Evolutionary conservation across 1,140 invertebrate genomes (phyloP).

Genomic region (Lordiphosa stackelbergi): DNA sequence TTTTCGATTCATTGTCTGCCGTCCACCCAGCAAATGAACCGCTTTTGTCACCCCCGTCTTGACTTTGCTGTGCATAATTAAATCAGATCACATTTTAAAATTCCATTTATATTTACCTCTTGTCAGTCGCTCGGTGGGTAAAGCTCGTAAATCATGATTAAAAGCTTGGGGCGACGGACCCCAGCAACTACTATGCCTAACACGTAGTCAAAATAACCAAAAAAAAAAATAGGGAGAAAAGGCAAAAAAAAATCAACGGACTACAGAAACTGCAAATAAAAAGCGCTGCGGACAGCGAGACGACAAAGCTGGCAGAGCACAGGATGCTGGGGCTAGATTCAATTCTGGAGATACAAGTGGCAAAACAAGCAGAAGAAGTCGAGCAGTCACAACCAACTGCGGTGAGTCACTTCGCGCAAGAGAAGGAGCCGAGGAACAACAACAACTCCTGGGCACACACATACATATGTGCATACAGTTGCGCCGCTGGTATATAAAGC

Average conservation of each 20-base stretch:
- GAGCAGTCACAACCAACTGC: constrained; percentile 43
- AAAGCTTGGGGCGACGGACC: constrained; percentile 69
- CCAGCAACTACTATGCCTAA: constrained; percentile 59
- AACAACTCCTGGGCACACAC: constrained; percentile 18
- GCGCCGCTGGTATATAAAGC: constrained; percentile 54
- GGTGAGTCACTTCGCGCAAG: constrained; percentile 59
- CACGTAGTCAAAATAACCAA: constrained; percentile 38
- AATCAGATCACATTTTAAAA: constrained; percentile 77
- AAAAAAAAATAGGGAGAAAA: constrained; percentile 10
- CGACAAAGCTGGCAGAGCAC: constrained; percentile 37
- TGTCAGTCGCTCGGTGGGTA: constrained; percentile 41
- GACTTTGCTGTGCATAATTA: constrained; percentile 68
- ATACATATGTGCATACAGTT: constrained; percentile 10
- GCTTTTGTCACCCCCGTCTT: constrained; percentile 13
- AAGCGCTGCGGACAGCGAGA: constrained; percentile 59
- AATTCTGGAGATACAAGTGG: constrained; percentile 71
- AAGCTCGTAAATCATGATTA: constrained; percentile 76
- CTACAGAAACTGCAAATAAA: constrained; percentile 59
- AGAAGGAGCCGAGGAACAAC: neutral
- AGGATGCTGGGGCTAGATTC: constrained; percentile 57
- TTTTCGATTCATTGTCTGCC: constrained; percentile 12
- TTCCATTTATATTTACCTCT: constrained; percentile 77
- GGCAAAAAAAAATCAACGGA: constrained; percentile 12
- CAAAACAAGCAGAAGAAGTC: constrained; percentile 51
- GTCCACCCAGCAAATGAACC: neutral